Conservation (phyloP, 2,888 invertebrate genomes). For the Listrodromus nycthemerus region DNA sequence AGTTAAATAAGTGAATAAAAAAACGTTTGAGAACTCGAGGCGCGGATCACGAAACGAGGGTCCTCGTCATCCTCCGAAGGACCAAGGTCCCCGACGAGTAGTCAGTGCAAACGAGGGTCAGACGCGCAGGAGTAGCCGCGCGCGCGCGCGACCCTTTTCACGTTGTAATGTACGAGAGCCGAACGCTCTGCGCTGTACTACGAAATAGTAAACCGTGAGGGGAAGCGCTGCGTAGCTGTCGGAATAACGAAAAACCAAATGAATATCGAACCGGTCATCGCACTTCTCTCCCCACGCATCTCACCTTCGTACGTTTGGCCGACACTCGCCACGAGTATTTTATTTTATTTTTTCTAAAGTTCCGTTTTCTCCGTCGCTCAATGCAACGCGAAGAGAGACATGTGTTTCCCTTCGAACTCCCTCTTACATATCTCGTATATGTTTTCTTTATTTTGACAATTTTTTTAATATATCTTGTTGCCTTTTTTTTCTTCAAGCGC, state of each 20-base stretch:
- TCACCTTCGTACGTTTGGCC: background rate
- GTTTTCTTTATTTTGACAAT: background rate
- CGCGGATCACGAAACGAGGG: conserved; percentile 5
- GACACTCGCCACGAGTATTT: conserved; percentile 2
- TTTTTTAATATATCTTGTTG: conserved; percentile 1
- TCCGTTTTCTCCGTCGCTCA: conserved; percentile 12
- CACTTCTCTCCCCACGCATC: conserved; percentile 49
- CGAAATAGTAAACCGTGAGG: conserved; percentile 36
- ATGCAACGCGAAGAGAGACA: background rate
- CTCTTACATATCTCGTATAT: background rate
- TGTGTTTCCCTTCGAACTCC: background rate
- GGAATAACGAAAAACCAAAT: conserved; percentile 8
- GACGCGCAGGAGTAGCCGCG: conserved; percentile 50
- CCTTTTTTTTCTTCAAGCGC: conserved; percentile 32
- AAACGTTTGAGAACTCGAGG: background rate
- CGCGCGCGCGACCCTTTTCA: conserved; percentile 10
- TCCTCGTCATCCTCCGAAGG: conserved; percentile 28
- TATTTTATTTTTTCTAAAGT: background rate
- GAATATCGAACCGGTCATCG: conserved; percentile 47
- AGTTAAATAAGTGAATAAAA: conserved; percentile 8
- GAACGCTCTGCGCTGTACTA: conserved; percentile 29
- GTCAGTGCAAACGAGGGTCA: conserved; percentile 48
- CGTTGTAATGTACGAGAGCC: conserved; percentile 26
- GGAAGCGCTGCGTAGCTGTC: conserved; percentile 44
- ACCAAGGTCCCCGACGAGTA: conserved; percentile 36